Conservation (phyloP, 2,113 vertebrate genomes). For the Elachura formosa region DNA sequence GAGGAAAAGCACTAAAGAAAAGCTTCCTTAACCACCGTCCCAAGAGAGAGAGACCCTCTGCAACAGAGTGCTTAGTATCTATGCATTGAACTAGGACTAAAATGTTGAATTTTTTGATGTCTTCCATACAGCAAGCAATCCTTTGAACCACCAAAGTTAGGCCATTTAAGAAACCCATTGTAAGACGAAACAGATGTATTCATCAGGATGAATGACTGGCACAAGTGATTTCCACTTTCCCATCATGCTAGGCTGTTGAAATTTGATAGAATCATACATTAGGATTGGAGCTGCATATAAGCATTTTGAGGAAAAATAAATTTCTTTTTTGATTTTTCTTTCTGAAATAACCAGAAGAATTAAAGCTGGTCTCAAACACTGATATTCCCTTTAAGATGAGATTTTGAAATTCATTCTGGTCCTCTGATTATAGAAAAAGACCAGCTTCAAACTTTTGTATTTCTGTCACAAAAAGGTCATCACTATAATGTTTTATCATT, state of each 20-base stretch:
- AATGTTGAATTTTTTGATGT: not conserved
- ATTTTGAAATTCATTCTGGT: not conserved
- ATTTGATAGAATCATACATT: not conserved
- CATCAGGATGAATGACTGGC: not conserved
- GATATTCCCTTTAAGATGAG: not conserved
- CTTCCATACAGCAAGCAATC: not conserved
- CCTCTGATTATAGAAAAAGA: not conserved
- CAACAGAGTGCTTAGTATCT: not conserved
- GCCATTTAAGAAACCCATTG: not conserved
- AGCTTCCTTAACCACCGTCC: not conserved
- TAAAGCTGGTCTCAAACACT: not conserved
- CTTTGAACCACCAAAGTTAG: not conserved
- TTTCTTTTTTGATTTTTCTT: not conserved
- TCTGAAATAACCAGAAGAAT: not conserved
- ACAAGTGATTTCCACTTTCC: not conserved
- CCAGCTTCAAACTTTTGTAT: not conserved
- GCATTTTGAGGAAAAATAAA: not conserved
- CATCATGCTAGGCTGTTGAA: not conserved
- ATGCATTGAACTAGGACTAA: not conserved
- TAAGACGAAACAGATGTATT: not conserved
- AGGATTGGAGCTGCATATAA: not conserved
- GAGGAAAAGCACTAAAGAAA: not conserved
- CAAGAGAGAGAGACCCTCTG: not conserved
- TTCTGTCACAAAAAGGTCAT: not conserved
- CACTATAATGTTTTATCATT: not conserved